Conservation (phyloP, 2,113 vertebrate genomes). For the Charina bottae region DNA sequence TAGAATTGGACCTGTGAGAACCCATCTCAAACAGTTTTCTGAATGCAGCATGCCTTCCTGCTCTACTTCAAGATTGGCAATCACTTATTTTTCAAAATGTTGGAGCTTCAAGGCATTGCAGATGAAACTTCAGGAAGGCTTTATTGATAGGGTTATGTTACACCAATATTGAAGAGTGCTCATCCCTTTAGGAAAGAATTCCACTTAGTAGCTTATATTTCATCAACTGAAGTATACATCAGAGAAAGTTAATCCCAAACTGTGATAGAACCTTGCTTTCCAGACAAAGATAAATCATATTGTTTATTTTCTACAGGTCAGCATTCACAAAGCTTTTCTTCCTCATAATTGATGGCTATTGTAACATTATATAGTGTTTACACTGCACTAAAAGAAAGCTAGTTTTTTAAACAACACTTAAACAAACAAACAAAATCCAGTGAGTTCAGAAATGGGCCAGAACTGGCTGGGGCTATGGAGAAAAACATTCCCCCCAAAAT, state of each 20-base stretch:
- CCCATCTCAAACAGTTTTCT: conserved; percentile 8
- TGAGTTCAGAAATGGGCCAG: not conserved
- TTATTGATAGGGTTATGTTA: conserved; percentile 37
- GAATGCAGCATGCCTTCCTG: conserved; percentile 8
- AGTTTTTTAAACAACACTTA: not conserved
- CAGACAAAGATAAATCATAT: conserved; percentile 24
- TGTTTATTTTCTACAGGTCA: conserved; percentile 26
- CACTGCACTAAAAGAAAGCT: not conserved
- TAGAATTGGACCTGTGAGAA: not conserved
- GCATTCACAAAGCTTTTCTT: not conserved
- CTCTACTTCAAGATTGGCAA: conserved; percentile 8
- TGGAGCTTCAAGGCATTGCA: conserved; percentile 15
- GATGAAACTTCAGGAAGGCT: conserved; percentile 22
- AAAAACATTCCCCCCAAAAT: not conserved
- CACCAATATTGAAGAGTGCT: conserved; percentile 30
- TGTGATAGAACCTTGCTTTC: conserved; percentile 26
- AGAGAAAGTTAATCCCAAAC: conserved; percentile 29
- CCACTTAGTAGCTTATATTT: conserved; percentile 36
- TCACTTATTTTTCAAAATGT: conserved; percentile 18
- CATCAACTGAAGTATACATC: conserved; percentile 24
- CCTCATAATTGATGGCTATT: not conserved
- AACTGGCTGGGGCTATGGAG: not conserved
- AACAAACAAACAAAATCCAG: not conserved
- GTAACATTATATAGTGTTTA: not conserved
- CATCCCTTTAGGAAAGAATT: conserved; percentile 32